These are phyloP conservation scores for Colaptes auratus DNA, from an alignment of 2,113 vertebrate species.

Conservation along the genomic window DNA sequence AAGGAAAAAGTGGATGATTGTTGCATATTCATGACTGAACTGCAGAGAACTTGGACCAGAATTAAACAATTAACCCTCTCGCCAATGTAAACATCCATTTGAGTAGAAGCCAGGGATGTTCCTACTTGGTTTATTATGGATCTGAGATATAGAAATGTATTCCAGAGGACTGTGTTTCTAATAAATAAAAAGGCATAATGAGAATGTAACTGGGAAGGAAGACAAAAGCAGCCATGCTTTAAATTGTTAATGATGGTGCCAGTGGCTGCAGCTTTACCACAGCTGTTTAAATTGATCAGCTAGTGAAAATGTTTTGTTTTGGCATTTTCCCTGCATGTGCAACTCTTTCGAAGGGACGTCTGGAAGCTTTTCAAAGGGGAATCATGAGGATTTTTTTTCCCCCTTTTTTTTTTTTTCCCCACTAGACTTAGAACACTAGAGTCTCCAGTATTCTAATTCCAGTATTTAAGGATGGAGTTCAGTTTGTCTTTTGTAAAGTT, in stretches of 20 bases:
- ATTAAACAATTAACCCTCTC: constrained; percentile 67
- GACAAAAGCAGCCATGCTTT: constrained; percentile 75
- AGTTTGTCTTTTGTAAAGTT: constrained; percentile 26
- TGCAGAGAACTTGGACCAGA: constrained; percentile 54
- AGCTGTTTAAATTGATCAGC: constrained; percentile 74
- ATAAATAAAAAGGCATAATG: constrained; percentile 77
- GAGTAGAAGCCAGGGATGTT: constrained; percentile 42
- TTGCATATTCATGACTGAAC: constrained; percentile 60
- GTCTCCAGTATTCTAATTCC: constrained; percentile 19
- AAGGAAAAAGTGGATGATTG: constrained; percentile 14
- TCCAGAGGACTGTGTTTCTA: constrained; percentile 70
- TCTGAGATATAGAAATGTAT: constrained; percentile 68
- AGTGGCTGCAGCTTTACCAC: constrained; percentile 71
- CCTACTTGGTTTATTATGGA: constrained; percentile 59
- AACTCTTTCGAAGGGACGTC: constrained; percentile 45
- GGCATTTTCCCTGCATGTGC: constrained; percentile 57
- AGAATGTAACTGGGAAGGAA: constrained; percentile 78
- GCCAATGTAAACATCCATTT: constrained; percentile 60
- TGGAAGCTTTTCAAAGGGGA: constrained; percentile 57
- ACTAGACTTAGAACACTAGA: neutral
- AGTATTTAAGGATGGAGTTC: constrained; percentile 13
- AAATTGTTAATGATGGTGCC: constrained; percentile 77
- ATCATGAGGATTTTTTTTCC: constrained; percentile 11
- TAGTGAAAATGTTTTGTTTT: constrained; percentile 63
- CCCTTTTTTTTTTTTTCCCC: neutral